Conservation (phyloP, 2,113 vertebrate species). For the Megalops atlanticus region DNA sequence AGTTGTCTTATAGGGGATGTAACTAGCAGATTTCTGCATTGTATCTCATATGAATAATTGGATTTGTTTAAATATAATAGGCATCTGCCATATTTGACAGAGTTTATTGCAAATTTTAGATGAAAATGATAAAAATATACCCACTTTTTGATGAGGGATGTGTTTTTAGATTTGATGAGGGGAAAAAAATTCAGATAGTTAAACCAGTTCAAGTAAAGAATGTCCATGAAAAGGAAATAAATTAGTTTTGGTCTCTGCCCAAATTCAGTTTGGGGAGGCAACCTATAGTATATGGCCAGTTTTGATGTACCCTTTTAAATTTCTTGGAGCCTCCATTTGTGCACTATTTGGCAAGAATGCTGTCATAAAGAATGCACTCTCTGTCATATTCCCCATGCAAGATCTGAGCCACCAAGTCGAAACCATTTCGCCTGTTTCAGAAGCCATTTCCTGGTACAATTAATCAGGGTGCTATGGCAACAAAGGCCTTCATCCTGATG, state of each 20-base stretch:
- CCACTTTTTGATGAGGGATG: background rate
- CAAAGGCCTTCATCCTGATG: background rate
- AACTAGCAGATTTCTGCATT: background rate
- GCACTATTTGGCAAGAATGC: background rate
- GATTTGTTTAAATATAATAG: background rate
- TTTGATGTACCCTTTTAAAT: background rate
- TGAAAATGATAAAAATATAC: background rate
- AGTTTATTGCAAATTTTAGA: background rate
- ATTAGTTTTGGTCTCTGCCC: background rate
- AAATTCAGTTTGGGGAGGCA: background rate
- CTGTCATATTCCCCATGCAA: background rate
- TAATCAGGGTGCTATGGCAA: constrained; percentile 31
- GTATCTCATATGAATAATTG: background rate
- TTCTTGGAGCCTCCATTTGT: background rate
- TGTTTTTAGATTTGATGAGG: background rate
- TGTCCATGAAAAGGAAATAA: background rate
- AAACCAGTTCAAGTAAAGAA: background rate
- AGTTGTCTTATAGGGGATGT: background rate
- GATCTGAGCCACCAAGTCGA: background rate
- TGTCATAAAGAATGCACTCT: background rate
- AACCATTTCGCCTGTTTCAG: background rate
- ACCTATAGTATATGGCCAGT: background rate
- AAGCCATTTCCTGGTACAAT: constrained; percentile 5
- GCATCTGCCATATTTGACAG: background rate
- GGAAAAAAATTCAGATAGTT: background rate